Evolutionary conservation across 2,797 vertebrate species (phyloP).

Genomic region (Glossophaga mutica): DNA sequence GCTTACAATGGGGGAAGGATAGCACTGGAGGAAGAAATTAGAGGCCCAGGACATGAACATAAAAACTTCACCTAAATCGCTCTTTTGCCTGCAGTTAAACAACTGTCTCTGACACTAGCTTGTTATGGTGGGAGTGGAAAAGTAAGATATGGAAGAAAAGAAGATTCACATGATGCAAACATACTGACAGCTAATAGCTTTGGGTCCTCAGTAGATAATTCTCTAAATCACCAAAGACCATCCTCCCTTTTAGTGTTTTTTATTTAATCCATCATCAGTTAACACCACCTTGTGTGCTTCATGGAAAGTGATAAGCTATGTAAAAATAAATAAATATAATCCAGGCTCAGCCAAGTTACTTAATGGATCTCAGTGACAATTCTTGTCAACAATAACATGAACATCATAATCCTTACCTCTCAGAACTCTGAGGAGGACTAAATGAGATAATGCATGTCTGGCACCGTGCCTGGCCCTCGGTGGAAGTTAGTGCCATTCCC

Average conservation of each 20-base stretch:
- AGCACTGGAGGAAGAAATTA: not conserved
- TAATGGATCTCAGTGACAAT: not conserved
- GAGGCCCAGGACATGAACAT: not conserved
- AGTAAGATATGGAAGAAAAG: not conserved
- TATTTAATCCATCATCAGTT: not conserved
- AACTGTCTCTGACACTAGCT: not conserved
- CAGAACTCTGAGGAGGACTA: not conserved
- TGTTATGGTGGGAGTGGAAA: not conserved
- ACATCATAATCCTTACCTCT: not conserved
- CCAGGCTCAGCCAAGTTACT: not conserved
- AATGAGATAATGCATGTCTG: not conserved
- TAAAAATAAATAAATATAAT: not conserved
- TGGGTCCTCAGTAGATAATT: not conserved
- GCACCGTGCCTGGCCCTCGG: rapidly evolving
- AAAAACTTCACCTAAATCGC: not conserved
- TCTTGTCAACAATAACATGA: not conserved
- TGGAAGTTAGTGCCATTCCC: not conserved
- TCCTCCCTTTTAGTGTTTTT: not conserved
- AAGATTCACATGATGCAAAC: not conserved
- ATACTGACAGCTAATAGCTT: not conserved
- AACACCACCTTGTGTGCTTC: not conserved
- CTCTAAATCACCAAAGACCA: not conserved
- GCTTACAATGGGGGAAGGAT: not conserved
- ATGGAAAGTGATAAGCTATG: not conserved
- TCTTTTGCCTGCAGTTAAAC: not conserved